Conservation (phyloP, 2,888 invertebrate genomes). For the Geotrupes spiniger region DNA sequence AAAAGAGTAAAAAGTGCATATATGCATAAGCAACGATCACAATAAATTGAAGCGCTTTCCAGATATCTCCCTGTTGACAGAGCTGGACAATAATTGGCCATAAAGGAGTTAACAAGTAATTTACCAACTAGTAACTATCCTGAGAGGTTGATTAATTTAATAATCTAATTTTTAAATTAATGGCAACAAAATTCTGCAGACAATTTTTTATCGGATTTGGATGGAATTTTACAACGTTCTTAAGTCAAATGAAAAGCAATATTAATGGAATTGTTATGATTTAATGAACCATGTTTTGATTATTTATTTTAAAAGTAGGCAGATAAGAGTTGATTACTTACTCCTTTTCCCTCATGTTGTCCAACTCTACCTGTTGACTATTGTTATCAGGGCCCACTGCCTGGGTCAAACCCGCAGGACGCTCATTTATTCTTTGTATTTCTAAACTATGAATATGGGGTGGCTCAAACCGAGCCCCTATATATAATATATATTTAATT, state of each 20-base stretch:
- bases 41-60: conserved; percentile 32
- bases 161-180: too few species aligned
- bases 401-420: conserved; percentile 42
- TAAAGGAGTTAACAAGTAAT: conserved; percentile 29
- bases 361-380: conserved; percentile 41
- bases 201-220: too few species aligned
- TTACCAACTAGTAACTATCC: conserved; percentile 26
- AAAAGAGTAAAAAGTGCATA: conserved; percentile 39
- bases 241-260: too few species aligned
- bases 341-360: too few species aligned
- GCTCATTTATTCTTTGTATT: conserved; percentile 25
- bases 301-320: too few species aligned
- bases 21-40: conserved; percentile 33
- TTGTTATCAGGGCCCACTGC: conserved; percentile 37
- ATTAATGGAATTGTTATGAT: too few species aligned
- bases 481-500: conserved; percentile 31
- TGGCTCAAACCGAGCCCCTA: conserved; percentile 37
- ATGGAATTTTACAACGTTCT: too few species aligned
- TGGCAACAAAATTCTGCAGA: too few species aligned
- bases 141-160: too few species aligned
- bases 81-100: too few species aligned
- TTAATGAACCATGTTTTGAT: too few species aligned
- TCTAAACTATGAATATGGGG: conserved; percentile 34
- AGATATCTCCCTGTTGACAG: conserved; percentile 44
- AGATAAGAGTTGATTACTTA: conserved; percentile 26